phyloP scores from a whole-genome alignment of 2,888 invertebrate species.

The Theretra japonica region DNA sequence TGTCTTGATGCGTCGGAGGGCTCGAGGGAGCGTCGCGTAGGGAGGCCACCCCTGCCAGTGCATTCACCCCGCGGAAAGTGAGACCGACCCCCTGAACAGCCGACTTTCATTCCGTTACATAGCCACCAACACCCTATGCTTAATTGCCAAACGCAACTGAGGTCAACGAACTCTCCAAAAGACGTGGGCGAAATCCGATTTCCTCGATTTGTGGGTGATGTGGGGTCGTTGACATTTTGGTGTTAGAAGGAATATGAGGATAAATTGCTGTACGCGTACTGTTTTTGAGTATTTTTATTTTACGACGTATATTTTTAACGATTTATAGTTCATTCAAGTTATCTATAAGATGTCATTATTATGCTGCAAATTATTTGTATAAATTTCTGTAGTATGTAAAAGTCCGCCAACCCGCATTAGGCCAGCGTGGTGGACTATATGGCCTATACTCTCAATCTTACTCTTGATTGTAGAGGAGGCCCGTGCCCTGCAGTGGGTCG shows the following conservation, averaged over 20 bases:
- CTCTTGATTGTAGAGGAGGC: too few relatives aligned
- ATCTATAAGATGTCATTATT: too few relatives aligned
- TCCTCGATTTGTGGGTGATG: conserved; percentile 40
- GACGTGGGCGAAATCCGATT: conserved; percentile 46
- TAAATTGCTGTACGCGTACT: background rate
- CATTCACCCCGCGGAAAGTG: conserved; percentile 84
- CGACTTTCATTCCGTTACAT: conserved; percentile 74
- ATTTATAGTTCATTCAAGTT: background rate
- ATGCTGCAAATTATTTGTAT: too few relatives aligned
- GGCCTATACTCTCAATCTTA: too few relatives aligned
- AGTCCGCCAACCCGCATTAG: too few relatives aligned
- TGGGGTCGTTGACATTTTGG: conserved; percentile 46
- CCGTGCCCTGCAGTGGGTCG: too few relatives aligned
- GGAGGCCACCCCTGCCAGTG: conserved; percentile 75
- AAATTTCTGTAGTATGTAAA: too few relatives aligned
- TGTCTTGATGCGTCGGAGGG: conserved; percentile 76
- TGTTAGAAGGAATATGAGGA: background rate
- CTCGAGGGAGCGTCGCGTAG: conserved; percentile 63
- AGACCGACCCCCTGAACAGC: conserved; percentile 67
- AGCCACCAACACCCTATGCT: conserved; percentile 67
- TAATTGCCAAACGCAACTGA: conserved; percentile 77
- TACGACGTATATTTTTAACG: background rate
- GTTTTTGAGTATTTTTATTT: background rate
- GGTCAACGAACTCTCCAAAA: conserved; percentile 70
- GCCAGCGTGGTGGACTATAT: too few relatives aligned